Conservation (phyloP, 2,888 invertebrate species). For the Dione juno region DNA sequence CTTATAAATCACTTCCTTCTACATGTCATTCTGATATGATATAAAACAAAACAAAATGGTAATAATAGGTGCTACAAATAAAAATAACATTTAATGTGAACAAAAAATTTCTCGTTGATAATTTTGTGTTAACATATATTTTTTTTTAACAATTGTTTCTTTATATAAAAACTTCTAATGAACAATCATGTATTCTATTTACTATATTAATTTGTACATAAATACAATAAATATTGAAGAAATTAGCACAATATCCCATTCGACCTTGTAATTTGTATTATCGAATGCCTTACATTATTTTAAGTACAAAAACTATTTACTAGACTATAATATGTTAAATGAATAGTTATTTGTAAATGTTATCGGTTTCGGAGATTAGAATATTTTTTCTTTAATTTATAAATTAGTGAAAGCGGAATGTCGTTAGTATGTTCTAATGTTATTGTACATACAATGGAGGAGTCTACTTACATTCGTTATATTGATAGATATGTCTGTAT, state of each 20-base stretch:
- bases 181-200: conserved; percentile 2
- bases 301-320: conserved; percentile 65
- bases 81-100: not conserved
- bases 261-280: conserved; percentile 58
- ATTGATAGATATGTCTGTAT: conserved; percentile 35
- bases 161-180: not conserved
- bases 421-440: conserved; percentile 29
- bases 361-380: conserved; percentile 43
- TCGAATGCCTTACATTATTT: conserved; percentile 69
- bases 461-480: conserved; percentile 28
- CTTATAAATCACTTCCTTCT: not conserved
- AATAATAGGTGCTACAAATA: conserved; percentile 8
- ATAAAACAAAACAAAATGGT: conserved; percentile 1
- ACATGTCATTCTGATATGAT: not conserved
- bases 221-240: conserved; percentile 21
- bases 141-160: not conserved
- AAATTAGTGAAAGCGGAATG: conserved; percentile 30
- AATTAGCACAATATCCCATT: conserved; percentile 65
- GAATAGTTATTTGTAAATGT: conserved; percentile 44
- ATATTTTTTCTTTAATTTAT: conserved; percentile 37
- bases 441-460: conserved; percentile 39
- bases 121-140: not conserved
- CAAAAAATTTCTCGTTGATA: not conserved
- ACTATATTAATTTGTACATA: not conserved
- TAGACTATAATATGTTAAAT: conserved; percentile 60